Percentiles rank a stretch among this genome's conserved stretches.
These are phyloP conservation scores for Drosophila paracracens DNA, from an alignment of 2,888 invertebrate genomes.

Conservation along the genomic window DNA sequence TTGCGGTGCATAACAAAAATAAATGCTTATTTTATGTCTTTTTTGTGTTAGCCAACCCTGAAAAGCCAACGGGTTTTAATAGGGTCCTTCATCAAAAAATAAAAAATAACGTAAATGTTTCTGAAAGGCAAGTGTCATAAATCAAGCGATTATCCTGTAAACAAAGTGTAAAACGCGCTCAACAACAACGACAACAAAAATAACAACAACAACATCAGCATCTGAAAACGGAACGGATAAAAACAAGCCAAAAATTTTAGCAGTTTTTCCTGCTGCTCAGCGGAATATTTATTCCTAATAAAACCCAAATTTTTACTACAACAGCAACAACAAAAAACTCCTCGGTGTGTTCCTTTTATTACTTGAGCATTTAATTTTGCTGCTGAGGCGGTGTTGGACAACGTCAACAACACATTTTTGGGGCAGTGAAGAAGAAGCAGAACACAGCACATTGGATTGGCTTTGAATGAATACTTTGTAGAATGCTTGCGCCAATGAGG, in stretches of 20 bases:
- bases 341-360: slow-evolving; percentile 49
- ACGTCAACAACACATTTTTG: slow-evolving; percentile 24
- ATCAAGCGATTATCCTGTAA: slow-evolving; percentile 79
- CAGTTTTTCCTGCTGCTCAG: slow-evolving; percentile 29
- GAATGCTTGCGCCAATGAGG: slow-evolving; percentile 81
- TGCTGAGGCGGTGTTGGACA: slow-evolving; percentile 46
- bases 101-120: slow-evolving; percentile 32
- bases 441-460: slow-evolving; percentile 60
- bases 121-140: slow-evolving; percentile 76
- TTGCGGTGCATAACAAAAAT: slow-evolving; percentile 55
- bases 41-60: slow-evolving; percentile 37
- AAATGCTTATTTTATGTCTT: slow-evolving; percentile 57
- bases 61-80: slow-evolving; percentile 53
- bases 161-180: slow-evolving; percentile 76
- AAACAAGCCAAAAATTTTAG: slow-evolving; percentile 34
- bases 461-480: slow-evolving; percentile 74
- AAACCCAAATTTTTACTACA: slow-evolving; percentile 57
- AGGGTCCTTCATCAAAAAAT: slow-evolving; percentile 63
- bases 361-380: slow-evolving; percentile 65
- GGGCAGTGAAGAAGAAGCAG: slow-evolving; percentile 22
- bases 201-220: slow-evolving; percentile 9
- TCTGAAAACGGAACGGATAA: slow-evolving; percentile 18
- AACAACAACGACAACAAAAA: slow-evolving; percentile 38
- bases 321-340: slow-evolving; percentile 32
- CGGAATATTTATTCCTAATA: slow-evolving; percentile 40